Evolutionary conservation across 2,113 vertebrate species (phyloP).

Genomic region (Ginglymostoma cirratum): DNA sequence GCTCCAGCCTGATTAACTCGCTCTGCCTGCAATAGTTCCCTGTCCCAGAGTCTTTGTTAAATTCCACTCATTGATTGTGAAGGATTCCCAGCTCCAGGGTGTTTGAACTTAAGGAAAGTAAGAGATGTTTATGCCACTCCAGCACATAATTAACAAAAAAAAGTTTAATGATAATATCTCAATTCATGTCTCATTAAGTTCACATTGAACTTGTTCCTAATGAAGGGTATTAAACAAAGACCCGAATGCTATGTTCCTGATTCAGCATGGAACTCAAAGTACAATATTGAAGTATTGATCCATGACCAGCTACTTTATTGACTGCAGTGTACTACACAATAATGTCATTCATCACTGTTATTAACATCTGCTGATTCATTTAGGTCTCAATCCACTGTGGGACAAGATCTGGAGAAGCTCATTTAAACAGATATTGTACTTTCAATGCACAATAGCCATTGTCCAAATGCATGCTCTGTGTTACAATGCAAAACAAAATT

Average conservation of each 20-base stretch:
- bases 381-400: background rate
- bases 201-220: background rate
- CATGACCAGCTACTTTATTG: background rate
- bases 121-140: background rate
- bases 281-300: constrained; percentile 26
- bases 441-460: background rate
- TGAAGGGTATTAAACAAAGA: background rate
- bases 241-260: background rate
- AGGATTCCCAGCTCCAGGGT: background rate
- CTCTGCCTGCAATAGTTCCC: background rate
- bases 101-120: background rate
- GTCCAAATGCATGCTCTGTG: background rate
- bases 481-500: background rate
- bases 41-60: background rate
- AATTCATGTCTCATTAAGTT: background rate
- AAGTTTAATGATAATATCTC: background rate
- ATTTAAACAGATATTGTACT: background rate
- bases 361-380: constrained; percentile 23
- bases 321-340: background rate
- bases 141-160: background rate
- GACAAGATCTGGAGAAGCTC: background rate
- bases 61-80: background rate
- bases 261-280: background rate
- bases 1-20: background rate
- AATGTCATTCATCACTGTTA: background rate